Evolutionary conservation across 2,113 vertebrate species (phyloP).

Genomic region (Gasterosteus nipponicus): DNA sequence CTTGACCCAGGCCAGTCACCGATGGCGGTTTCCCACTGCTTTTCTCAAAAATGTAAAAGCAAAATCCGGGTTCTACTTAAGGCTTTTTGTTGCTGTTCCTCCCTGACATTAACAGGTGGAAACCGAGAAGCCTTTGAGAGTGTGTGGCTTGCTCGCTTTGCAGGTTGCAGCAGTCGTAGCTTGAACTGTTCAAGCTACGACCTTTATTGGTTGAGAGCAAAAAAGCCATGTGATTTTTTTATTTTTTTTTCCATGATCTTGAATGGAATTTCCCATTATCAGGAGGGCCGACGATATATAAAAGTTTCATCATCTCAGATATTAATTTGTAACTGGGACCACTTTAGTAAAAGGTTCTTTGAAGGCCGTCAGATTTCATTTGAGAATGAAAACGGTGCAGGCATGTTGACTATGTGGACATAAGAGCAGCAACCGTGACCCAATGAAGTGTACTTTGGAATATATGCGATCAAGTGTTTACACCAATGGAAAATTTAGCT

Average conservation of each 20-base stretch:
- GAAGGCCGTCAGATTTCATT: background rate
- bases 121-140: constrained; percentile 11
- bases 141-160: constrained; percentile 19
- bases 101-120: background rate
- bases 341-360: background rate
- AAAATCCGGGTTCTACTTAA: background rate
- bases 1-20: background rate
- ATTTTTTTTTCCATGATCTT: background rate
- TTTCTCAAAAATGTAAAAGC: constrained; percentile 10
- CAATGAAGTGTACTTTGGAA: constrained; percentile 10
- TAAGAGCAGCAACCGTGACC: background rate
- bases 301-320: background rate
- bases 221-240: background rate
- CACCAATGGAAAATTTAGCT: background rate
- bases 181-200: background rate
- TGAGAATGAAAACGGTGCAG: background rate
- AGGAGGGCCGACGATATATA: background rate
- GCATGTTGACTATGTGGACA: background rate
- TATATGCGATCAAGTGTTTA: background rate
- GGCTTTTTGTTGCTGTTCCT: background rate
- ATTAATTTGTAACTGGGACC: background rate
- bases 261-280: background rate
- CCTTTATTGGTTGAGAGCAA: constrained; percentile 2
- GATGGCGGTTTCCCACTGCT: background rate
- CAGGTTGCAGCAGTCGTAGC: constrained; percentile 16